Conservation (phyloP, 2,888 invertebrate species). For the Volucella zonaria region DNA sequence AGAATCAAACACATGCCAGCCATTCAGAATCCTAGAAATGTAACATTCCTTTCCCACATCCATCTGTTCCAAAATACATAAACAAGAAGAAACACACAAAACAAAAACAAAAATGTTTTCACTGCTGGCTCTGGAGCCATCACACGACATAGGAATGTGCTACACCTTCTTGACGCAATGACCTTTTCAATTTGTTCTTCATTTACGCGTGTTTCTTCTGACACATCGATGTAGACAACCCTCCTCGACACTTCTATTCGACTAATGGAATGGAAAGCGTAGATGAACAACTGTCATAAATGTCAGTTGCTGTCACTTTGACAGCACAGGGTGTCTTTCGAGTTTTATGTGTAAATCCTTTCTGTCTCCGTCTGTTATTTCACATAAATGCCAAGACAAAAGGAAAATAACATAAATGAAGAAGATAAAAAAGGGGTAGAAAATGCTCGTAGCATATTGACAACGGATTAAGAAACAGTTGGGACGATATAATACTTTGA, state of each 20-base stretch:
- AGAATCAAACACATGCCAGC: constrained; percentile 31
- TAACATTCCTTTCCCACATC: constrained; percentile 32
- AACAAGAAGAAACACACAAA: constrained; percentile 32
- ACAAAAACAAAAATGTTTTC: constrained; percentile 28
- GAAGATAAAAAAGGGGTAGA: background rate
- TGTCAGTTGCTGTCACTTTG: constrained; percentile 38
- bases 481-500: no score
- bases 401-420: background rate
- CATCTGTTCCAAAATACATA: constrained; percentile 27
- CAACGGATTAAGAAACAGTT: no score
- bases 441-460: no score
- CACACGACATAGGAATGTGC: background rate
- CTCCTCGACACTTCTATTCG: background rate
- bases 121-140: constrained; percentile 27
- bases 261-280: constrained; percentile 45
- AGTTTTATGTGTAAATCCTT: constrained; percentile 1
- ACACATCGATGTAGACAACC: constrained; percentile 7
- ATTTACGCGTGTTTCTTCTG: background rate
- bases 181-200: constrained; percentile 39
- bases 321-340: background rate
- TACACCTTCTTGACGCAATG: constrained; percentile 35
- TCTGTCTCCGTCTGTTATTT: background rate
- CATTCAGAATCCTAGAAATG: constrained; percentile 47
- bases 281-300: constrained; percentile 48
- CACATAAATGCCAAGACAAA: constrained; percentile 16